These are phyloP conservation scores for Nemurella pictetii DNA, from an alignment of 2,888 invertebrate genomes.

Conservation along the genomic window DNA sequence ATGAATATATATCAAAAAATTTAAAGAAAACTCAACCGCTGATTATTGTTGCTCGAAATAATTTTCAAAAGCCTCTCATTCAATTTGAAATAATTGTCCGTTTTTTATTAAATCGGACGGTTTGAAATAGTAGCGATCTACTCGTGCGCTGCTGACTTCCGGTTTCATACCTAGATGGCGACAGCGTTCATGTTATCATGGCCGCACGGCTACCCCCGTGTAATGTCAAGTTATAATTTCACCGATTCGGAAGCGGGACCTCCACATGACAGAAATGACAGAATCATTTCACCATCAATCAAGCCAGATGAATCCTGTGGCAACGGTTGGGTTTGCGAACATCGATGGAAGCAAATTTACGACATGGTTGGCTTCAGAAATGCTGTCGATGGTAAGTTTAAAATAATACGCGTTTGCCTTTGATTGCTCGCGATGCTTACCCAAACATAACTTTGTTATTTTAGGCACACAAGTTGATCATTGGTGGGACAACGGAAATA, in stretches of 20 bases:
- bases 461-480: conserved; percentile 46
- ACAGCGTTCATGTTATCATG: conserved; percentile 86
- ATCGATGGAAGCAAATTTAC: conserved; percentile 81
- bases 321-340: conserved; percentile 82
- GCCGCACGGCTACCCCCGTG: conserved; percentile 74
- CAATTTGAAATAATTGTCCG: too few relatives aligned
- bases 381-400: conserved; percentile 55
- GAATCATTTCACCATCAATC: conserved; percentile 67
- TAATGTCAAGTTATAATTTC: conserved; percentile 87
- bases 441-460: conserved; percentile 43
- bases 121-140: too few relatives aligned
- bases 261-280: conserved; percentile 65
- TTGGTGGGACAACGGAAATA: conserved; percentile 56
- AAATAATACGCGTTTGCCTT: not conserved
- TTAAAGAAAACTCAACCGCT: too few relatives aligned
- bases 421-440: too few relatives aligned
- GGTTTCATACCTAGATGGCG: conserved; percentile 61
- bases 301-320: conserved; percentile 67
- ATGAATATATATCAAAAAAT: too few relatives aligned
- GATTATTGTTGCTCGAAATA: too few relatives aligned
- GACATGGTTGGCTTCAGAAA: conserved; percentile 80
- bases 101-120: too few relatives aligned
- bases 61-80: too few relatives aligned
- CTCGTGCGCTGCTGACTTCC: too few relatives aligned
- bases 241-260: conserved; percentile 62